Percentiles rank a stretch among this genome's conserved stretches.
Conservation (phyloP, 1,140 invertebrate species). For the Drosophila sulfurigaster region DNA sequence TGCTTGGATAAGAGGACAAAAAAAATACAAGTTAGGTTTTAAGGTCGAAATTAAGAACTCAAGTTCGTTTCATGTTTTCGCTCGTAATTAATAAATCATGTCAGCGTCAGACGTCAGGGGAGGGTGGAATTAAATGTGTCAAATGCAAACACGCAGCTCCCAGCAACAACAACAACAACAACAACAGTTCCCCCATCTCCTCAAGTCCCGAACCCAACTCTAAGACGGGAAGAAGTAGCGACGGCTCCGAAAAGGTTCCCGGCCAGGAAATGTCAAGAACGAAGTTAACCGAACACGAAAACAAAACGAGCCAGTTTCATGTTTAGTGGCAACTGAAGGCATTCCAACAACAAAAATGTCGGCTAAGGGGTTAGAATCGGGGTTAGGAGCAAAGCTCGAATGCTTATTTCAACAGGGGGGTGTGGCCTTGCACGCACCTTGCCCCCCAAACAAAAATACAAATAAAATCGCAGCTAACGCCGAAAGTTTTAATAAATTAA, state of each 20-base stretch:
- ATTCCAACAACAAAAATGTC: constrained; percentile 44
- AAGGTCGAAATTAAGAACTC: constrained; percentile 80
- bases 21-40: constrained; percentile 43
- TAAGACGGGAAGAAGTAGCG: constrained; percentile 36
- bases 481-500: constrained; percentile 79
- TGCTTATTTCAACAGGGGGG: constrained; percentile 35
- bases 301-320: constrained; percentile 76
- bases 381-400: constrained; percentile 4
- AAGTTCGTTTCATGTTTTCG: constrained; percentile 80
- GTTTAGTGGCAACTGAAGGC: constrained; percentile 60
- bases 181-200: constrained; percentile 1
- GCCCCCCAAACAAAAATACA: neutral
- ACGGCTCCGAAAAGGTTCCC: constrained; percentile 23
- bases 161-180: constrained; percentile 11
- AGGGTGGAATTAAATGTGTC: constrained; percentile 76
- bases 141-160: constrained; percentile 77
- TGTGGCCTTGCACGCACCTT: constrained; percentile 67
- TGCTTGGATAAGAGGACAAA: neutral
- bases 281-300: constrained; percentile 74
- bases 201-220: neutral
- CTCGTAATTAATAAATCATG: constrained; percentile 80
- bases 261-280: constrained; percentile 79
- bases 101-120: constrained; percentile 64
- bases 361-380: constrained; percentile 22
- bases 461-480: constrained; percentile 48